Base-by-base conservation (phyloP, 2,888 invertebrate species). In the Drosophila mulleri region DNA sequence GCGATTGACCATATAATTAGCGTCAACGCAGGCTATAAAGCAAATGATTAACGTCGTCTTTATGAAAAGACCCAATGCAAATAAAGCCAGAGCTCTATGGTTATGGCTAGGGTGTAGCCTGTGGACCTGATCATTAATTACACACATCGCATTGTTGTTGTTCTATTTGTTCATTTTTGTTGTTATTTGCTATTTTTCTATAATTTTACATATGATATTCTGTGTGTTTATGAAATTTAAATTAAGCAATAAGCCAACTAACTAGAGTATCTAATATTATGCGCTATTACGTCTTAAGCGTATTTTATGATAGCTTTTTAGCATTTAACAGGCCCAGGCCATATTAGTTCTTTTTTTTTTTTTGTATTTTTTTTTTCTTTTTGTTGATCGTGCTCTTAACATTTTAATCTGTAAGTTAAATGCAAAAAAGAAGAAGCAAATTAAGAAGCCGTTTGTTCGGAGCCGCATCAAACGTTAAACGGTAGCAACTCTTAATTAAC, bases 221-320 rank as follows among this genome's bases (percentile, higher is more conserved):
- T 44, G 61, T 39, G 39, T 53, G 16, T 74, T 74, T 86, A 90
- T 86, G 87, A 87, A 87, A 82, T 77, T 90, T 88, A 88, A 88
- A 90, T 90, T 87, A 87, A 90, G 89, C 84, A 78, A 82, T 87
- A 87, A 77, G 82, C 74, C 71, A 83, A 88, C 88, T 86, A 90
- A 90, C 90, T 85, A 89, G 77, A 83, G 79, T 86, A 88, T 83
- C 74, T 89, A 80, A 81, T 67, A 75, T 72, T 80, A 80, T 64
- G 72, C 72, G 71, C 59, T 88, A 76, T 69, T 85, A 89, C 79
- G 81, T 79, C 83, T 85, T 85, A 82, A 85, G 78, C 89, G 76
- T 82, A 88, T 82, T 87, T 87, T 62, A 79, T 75, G 71, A 77
- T 79, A 72, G 64, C 68, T 72, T 70, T 72, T 68, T 63, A 72